These are phyloP conservation scores for Prietella phreatophila DNA, from an alignment of 2,113 vertebrate species.

Conservation along the genomic window DNA sequence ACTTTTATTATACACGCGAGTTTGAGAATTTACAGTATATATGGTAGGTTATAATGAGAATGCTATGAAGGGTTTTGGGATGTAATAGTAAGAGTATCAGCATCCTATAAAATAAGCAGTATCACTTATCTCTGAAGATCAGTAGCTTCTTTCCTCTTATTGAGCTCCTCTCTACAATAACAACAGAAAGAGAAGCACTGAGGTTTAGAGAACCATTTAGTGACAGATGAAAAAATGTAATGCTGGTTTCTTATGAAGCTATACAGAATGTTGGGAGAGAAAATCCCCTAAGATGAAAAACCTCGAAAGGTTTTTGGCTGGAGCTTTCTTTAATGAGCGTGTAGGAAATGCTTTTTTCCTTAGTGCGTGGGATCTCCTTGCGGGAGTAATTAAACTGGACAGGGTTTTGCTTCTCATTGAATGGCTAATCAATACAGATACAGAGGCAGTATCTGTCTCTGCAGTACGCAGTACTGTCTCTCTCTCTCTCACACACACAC, in stretches of 20 bases:
- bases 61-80: neutral
- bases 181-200: neutral
- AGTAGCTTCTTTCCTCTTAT: neutral
- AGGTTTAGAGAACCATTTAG: neutral
- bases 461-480: neutral
- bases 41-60: neutral
- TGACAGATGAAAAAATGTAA: neutral
- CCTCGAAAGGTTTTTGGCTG: neutral
- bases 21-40: neutral
- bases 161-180: neutral
- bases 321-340: constrained; percentile 9
- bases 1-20: neutral
- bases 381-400: constrained; percentile 49
- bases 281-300: neutral
- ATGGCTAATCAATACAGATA: constrained; percentile 46
- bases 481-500: neutral
- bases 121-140: neutral
- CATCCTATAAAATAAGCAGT: neutral
- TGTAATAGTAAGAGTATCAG: neutral
- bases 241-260: neutral
- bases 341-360: constrained; percentile 21
- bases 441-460: neutral
- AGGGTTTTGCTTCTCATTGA: constrained; percentile 31
- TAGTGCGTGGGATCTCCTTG: constrained; percentile 28
- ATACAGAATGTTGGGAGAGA: neutral